Percentiles rank a stretch among this genome's conserved stretches.
Conservation (phyloP, 2,113 vertebrate species). For the Callithrix jacchus region DNA sequence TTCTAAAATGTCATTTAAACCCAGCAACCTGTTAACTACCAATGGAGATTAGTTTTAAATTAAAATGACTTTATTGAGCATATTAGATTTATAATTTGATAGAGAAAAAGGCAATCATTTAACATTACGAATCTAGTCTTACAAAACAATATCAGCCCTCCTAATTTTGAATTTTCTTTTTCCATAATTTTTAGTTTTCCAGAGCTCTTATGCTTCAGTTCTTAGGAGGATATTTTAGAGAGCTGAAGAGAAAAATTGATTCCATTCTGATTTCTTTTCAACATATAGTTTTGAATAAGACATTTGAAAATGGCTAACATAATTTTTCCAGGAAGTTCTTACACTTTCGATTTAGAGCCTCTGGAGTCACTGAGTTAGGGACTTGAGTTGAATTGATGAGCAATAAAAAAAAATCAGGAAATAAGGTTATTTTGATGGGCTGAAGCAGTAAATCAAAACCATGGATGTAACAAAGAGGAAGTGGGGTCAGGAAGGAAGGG, state of each 20-base stretch:
- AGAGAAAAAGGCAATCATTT: neutral
- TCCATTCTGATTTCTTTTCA: neutral
- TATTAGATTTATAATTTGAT: neutral
- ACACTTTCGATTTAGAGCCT: neutral
- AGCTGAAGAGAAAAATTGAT: neutral
- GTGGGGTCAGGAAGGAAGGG: neutral
- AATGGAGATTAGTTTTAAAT: conserved; percentile 48
- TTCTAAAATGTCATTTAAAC: neutral
- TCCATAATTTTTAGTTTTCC: neutral
- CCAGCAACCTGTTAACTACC: neutral
- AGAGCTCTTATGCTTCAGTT: neutral
- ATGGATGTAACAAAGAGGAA: neutral
- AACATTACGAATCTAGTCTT: neutral
- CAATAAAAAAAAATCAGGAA: neutral
- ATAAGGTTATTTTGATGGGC: neutral
- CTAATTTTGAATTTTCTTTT: neutral
- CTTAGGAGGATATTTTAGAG: neutral
- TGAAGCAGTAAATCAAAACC: neutral
- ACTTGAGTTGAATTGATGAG: neutral
- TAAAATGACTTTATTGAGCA: conserved; percentile 31
- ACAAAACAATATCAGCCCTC: neutral
- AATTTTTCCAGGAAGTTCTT: neutral
- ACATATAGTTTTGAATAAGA: neutral
- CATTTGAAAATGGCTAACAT: conserved; percentile 3
- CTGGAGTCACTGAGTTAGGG: neutral